Percentiles rank a stretch among this genome's conserved stretches.
These are phyloP conservation scores for Falco biarmicus DNA, from an alignment of 2,797 vertebrate species.

Conservation along the genomic window DNA sequence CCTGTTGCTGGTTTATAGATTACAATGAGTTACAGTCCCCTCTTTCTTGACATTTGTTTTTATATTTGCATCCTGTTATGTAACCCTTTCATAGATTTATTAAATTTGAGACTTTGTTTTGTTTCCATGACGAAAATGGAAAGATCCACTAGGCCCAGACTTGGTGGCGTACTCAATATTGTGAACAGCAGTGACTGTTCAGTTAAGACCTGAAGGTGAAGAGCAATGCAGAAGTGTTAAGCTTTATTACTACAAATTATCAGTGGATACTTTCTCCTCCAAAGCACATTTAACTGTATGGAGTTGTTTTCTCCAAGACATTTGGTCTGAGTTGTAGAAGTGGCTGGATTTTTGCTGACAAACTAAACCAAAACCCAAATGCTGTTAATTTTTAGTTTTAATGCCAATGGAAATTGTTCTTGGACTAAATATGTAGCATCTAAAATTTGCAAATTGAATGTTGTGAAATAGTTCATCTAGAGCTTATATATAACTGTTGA, in stretches of 20 bases:
- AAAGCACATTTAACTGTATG: neutral
- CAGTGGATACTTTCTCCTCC: neutral
- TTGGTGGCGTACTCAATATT: neutral
- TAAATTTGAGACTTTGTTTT: neutral
- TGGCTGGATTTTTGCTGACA: neutral
- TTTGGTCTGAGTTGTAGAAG: neutral
- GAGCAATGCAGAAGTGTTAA: neutral
- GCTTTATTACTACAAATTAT: neutral
- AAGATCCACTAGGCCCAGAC: neutral
- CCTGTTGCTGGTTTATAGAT: neutral
- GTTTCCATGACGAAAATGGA: neutral
- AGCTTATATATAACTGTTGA: neutral
- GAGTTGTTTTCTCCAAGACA: neutral
- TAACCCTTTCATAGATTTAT: neutral
- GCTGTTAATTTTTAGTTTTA: neutral
- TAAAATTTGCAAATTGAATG: neutral
- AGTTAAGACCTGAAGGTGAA: neutral
- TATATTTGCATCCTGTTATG: neutral
- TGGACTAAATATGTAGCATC: neutral
- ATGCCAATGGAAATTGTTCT: neutral
- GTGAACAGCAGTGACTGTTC: neutral
- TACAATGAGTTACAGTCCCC: neutral
- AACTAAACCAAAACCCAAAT: neutral
- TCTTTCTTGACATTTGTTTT: neutral
- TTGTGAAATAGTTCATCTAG: neutral